These are phyloP conservation scores for Netelia inedita DNA, from an alignment of 2,888 invertebrate genomes.

Conservation along the genomic window DNA sequence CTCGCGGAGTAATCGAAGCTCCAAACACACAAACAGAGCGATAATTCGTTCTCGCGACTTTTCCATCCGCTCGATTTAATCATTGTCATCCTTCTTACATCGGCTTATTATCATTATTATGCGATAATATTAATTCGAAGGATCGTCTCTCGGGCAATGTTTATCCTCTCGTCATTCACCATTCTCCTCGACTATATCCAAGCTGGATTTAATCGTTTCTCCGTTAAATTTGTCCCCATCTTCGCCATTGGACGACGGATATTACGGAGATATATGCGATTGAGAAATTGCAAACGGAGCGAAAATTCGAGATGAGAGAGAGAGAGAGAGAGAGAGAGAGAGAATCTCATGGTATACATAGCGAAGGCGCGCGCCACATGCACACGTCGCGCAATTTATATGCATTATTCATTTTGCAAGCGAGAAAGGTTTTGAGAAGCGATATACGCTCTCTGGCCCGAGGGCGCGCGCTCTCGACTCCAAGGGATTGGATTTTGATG, in stretches of 20 bases:
- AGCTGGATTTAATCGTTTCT: background rate
- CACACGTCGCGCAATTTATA: slow-evolving; percentile 61
- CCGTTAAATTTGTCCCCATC: background rate
- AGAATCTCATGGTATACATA: slow-evolving; percentile 9
- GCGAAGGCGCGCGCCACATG: slow-evolving; percentile 44
- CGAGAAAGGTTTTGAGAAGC: slow-evolving; percentile 71
- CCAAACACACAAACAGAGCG: background rate
- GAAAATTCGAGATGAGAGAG: slow-evolving; percentile 27
- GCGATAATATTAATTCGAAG: too few relatives aligned
- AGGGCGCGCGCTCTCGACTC: slow-evolving; percentile 74
- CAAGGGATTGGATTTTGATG: slow-evolving; percentile 84
- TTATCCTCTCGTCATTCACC: background rate
- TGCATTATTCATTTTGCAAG: slow-evolving; percentile 68
- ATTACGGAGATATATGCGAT: slow-evolving; percentile 3
- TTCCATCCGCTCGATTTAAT: too few relatives aligned
- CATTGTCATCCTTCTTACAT: too few relatives aligned
- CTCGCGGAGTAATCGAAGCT: background rate
- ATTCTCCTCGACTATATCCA: background rate
- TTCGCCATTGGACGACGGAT: slow-evolving; percentile 6
- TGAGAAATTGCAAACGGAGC: background rate
- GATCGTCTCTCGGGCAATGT: too few relatives aligned
- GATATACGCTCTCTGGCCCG: slow-evolving; percentile 80
- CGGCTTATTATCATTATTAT: too few relatives aligned
- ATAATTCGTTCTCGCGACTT: too few relatives aligned
- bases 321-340: slow-evolving; percentile 23